Percentiles rank a stretch among this genome's conserved stretches.
phyloP scores from a whole-genome alignment of 2,888 invertebrate species.

The Campoplex capitator region DNA sequence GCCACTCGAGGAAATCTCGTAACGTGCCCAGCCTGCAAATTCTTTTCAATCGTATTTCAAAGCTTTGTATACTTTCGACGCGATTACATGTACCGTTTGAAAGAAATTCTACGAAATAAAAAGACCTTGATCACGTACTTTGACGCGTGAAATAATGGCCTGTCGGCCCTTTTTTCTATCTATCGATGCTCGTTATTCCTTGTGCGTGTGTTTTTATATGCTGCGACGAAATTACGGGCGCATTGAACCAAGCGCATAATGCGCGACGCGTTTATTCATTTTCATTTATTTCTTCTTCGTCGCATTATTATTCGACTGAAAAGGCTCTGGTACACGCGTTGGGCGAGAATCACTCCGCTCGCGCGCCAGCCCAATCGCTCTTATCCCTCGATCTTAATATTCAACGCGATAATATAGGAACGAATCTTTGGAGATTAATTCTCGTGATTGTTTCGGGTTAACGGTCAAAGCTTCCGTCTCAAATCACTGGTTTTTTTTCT shows the following conservation, averaged over 20 bases:
- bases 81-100: background rate
- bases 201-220: background rate
- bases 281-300: background rate
- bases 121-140: conserved; percentile 7
- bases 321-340: conserved; percentile 31
- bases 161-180: background rate
- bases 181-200: background rate
- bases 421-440: conserved; percentile 56
- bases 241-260: background rate
- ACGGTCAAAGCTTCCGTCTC: conserved; percentile 67
- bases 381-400: conserved; percentile 68
- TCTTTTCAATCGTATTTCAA: conserved; percentile 16
- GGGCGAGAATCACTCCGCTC: conserved; percentile 13
- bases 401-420: conserved; percentile 60
- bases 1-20: conserved; percentile 47
- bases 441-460: conserved; percentile 61
- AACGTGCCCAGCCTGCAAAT: conserved; percentile 59
- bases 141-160: background rate
- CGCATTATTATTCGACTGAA: conserved; percentile 16
- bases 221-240: background rate
- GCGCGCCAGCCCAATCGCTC: conserved; percentile 22
- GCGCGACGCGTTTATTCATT: background rate
- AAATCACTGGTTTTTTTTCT: background rate
- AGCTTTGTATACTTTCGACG: conserved; percentile 3
- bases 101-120: background rate